Base-by-base conservation (phyloP, 1,140 invertebrate species). In the Amphibalanus amphitrite region DNA sequence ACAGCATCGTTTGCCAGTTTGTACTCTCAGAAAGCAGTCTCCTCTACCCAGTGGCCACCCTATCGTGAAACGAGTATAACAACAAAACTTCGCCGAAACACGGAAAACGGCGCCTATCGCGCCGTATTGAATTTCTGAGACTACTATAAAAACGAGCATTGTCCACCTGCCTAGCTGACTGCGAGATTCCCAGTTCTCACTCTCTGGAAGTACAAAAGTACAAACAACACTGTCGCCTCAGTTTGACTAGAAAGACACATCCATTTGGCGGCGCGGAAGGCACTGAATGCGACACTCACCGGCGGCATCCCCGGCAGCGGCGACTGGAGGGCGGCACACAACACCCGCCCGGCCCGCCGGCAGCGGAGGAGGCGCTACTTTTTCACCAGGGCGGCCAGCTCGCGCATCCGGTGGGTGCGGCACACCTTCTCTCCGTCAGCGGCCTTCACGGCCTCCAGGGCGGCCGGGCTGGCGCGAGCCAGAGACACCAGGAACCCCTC, bases 181-280 rank as follows among this genome's bases (percentile, higher is more conserved):
- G 20, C 15, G 47, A 13, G 1, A 59, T 20, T 20, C 20, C 17
- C 10, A 38, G 17, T 20, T 20, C 6, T 20, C 47, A 1, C 47
- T 59, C 47, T 59, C 47, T 59, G 47, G 47, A 59, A 59, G 47
- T 59, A 59, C 47, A 59, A 59, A 59, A 59, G 47, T 59, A 59
- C 47, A 59, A 59, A 59, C 47, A 59, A 59, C 47, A 23, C 47
- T 20, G 20, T 23, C 47, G 47, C 23, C 10, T 59, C 10, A 8
- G 17, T 20, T 3, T 59, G 47, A 59, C 47, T 59, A 59, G 47
- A 59, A 59, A 59, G 47, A 59, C 47, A 23, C 17, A 59, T 13
- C 47, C 23, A n/a, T n/a, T n/a, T n/a, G n/a, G n/a, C n/a, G 33
- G 33, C 33, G 33, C 33, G 15, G 33, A 38, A 38, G 33, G 33